Base-by-base conservation (phyloP, 2,797 vertebrate species). In the Acanthiza pusilla region DNA sequence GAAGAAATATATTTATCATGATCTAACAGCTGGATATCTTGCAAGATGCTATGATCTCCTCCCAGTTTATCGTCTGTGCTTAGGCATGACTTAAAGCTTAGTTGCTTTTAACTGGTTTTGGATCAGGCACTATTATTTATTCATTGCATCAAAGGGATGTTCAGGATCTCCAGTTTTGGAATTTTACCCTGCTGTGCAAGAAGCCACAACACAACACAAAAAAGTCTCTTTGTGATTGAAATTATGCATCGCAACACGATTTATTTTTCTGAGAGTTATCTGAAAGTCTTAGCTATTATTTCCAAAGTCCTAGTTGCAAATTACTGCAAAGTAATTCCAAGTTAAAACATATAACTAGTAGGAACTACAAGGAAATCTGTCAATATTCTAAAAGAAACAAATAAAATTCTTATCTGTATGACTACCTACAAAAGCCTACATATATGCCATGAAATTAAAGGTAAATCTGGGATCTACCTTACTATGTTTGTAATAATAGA, bases 31-130 rank as follows among this genome's bases (percentile, higher is more conserved):
- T 76, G 63, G 42, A 63, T 89, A 36, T 66, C 55, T 84, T 81
- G 38, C 36, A 89, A 60, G 55, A 79, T 58, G 27, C 32, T 75
- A 75, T 45, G 73, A 75, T 78, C 45, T 91, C 29, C 90, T 87
- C 55, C 45, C 19, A 73, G 3, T 63, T 78, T 79, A 81, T 81
- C 3, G 1, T 76, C 70, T 87, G 42, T 82, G 55, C 34, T 81
- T 93, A 86, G 85, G 27, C 51, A 45, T n/a, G 51, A 67, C 57
- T 91, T 93, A 81, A 88, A 94, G 25, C 40, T 73, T 70, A 94
- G 32, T 78, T 84, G 45, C 5, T 89, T 92, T 89, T 94, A 93
- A 93, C 68, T 88, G 36, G 43, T 67, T 93, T 95, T 86, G 51
- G 55, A 93, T 86, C 51, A 90, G 14, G 14, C 48, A 54, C 6